phyloP scores from a whole-genome alignment of 2,113 vertebrate species.

The Fulmarus glacialis region DNA sequence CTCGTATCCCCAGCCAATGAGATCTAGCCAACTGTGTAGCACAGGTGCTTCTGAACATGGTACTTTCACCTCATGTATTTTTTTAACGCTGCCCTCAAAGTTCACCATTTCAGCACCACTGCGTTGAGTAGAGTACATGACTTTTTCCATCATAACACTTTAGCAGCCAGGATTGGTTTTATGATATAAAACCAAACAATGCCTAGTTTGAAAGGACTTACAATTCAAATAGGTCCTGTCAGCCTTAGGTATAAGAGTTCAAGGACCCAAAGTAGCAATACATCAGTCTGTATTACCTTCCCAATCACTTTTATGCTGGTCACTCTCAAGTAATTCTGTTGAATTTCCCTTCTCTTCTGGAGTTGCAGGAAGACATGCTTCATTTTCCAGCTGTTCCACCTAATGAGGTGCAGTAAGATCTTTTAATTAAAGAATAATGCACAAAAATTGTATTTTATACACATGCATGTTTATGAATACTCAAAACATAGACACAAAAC shows the following conservation, averaged over 20 bases:
- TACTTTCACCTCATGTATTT: neutral
- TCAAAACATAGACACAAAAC: neutral
- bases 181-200: neutral
- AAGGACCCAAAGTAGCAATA: neutral
- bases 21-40: neutral
- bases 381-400: conserved; percentile 37
- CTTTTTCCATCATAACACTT: neutral
- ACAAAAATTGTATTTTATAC: neutral
- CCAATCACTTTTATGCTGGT: neutral
- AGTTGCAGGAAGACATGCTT: neutral
- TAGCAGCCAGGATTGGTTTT: neutral
- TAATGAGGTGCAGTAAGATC: conserved; percentile 30
- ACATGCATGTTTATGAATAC: neutral
- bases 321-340: neutral
- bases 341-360: conserved; percentile 17
- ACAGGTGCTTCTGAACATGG: neutral
- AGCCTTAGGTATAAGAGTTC: neutral
- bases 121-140: neutral
- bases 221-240: neutral
- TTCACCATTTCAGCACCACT: neutral
- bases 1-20: neutral
- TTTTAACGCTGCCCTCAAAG: neutral
- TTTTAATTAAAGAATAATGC: neutral
- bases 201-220: neutral
- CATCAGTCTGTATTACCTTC: conserved; percentile 48